Evolutionary conservation across 2,113 vertebrate genomes (phyloP).

Genomic region (Plectropomus leopardus): DNA sequence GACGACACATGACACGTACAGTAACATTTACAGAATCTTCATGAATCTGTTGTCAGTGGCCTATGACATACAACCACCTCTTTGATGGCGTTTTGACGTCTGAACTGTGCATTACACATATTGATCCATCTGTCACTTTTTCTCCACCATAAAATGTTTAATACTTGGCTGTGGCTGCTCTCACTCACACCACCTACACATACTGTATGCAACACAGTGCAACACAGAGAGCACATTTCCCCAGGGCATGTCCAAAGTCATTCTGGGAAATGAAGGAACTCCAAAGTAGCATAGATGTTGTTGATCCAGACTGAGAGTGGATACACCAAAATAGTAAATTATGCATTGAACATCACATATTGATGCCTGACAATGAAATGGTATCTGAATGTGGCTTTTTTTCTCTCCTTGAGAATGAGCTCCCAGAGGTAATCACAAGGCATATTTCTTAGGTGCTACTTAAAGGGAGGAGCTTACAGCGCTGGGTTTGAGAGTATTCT

Average conservation of each 20-base stretch:
- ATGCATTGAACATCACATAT: slow-evolving; percentile 56
- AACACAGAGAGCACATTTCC: slow-evolving; percentile 42
- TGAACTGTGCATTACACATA: slow-evolving; percentile 33
- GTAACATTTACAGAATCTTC: slow-evolving; percentile 3
- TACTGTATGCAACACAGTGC: slow-evolving; percentile 48
- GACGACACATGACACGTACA: not conserved
- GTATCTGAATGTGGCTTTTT: slow-evolving; percentile 12
- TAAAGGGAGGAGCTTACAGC: slow-evolving; percentile 30
- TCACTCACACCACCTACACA: slow-evolving; percentile 37
- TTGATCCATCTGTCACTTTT: slow-evolving; percentile 39
- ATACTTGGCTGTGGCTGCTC: slow-evolving; percentile 19
- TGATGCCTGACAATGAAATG: slow-evolving; percentile 42
- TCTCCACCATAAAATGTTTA: slow-evolving; percentile 25
- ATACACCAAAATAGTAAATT: slow-evolving; percentile 47
- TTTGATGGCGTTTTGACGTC: slow-evolving; percentile 17
- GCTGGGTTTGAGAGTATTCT: slow-evolving; percentile 29
- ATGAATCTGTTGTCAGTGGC: slow-evolving; percentile 22
- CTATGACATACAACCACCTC: slow-evolving; percentile 24
- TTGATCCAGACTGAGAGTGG: slow-evolving; percentile 10
- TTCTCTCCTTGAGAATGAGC: slow-evolving; percentile 8
- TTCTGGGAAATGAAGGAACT: slow-evolving; percentile 54
- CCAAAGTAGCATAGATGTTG: slow-evolving; percentile 38
- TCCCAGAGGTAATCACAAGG: slow-evolving; percentile 39
- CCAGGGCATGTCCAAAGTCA: slow-evolving; percentile 42
- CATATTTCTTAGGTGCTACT: slow-evolving; percentile 32